Evolutionary conservation across 2,888 invertebrate species (phyloP).

Genomic region (Sepiola atlantica): DNA sequence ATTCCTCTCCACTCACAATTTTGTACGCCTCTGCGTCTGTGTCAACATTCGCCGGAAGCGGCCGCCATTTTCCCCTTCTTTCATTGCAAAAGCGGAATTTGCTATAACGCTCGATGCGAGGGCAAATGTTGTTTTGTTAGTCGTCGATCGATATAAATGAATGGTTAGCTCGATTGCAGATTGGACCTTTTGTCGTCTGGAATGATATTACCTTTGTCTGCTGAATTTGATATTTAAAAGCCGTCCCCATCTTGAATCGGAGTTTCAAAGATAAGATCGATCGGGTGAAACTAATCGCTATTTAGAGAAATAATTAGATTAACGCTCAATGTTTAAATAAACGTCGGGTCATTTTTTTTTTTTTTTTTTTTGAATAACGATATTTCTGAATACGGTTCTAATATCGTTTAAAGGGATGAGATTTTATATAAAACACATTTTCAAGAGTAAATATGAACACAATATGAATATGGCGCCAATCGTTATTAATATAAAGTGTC

Average conservation of each 20-base stretch:
- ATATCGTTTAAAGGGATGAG: background rate
- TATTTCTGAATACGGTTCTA: background rate
- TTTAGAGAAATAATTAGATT: conserved; percentile 20
- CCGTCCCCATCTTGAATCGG: background rate
- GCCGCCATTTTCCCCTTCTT: background rate
- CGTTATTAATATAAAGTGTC: no score
- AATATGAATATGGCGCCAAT: no score
- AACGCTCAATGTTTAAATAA: background rate
- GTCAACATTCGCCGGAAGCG: background rate
- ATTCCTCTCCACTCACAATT: background rate
- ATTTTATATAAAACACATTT: background rate
- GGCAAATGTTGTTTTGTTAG: background rate
- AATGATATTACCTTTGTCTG: background rate
- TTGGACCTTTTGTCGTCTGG: conserved; percentile 7
- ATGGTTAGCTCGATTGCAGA: conserved; percentile 9
- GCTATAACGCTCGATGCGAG: background rate
- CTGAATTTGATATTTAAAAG: background rate
- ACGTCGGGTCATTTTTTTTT: background rate
- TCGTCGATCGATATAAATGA: background rate
- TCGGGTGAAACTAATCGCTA: background rate
- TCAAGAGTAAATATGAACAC: no score
- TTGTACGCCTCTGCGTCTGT: background rate
- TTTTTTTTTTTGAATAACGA: background rate
- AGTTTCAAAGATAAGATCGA: background rate
- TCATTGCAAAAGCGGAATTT: background rate